Evolutionary conservation across 2,888 invertebrate species (phyloP), one percentile per base, ranked within the genome.

Genomic region (Eupithecia centaureata): DNA sequence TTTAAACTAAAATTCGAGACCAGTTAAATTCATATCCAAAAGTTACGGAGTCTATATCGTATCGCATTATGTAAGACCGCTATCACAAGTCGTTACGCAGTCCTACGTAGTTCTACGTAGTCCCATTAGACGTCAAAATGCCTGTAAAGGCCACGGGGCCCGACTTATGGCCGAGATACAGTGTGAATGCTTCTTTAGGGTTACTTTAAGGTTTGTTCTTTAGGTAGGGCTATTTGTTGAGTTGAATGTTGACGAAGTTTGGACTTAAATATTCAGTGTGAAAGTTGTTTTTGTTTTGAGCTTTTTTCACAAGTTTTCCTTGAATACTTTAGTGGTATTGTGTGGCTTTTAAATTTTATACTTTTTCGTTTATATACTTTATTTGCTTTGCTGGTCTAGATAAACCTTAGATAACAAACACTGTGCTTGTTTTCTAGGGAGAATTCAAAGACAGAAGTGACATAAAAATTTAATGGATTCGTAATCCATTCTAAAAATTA

Each of bases 121-220:
- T 38, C 5, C 63, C 65, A 65, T 69, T 69, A 63, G 69, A 42
- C 65, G 65, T 69, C 65, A 57, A 65, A 65, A 65, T 63, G 69
- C 67, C 52, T 64, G 70, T 59, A 67, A 67, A 63, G 61, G 66
- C 63, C 71, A 68, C 67, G 66, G 67, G 62, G 62, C 69, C 3
- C 72, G 60, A 65, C 63, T 69, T 66, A 66, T 66, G 57, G 56
- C 32, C 47, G n/a, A 66, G 69, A 70, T 70, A 70, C 69, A 56
- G 66, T 66, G 66, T 56, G 32, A 70, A 70, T 63, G 66, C 42
- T 60, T 69, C 69, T 72, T 72, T 72, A 67, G 63, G 72, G 71
- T 63, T 66, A 69, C 67, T 68, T 72, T 63, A 60, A 69, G 70
- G 71, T 67, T 59, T 47, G 54, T 61, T 65, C 56, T 30, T 54